A percentile compares a stretch with the other conserved stretches of the same genome.
Evolutionary conservation across 2,797 vertebrate species (phyloP).

Genomic region (Onychomys arenicola): DNA sequence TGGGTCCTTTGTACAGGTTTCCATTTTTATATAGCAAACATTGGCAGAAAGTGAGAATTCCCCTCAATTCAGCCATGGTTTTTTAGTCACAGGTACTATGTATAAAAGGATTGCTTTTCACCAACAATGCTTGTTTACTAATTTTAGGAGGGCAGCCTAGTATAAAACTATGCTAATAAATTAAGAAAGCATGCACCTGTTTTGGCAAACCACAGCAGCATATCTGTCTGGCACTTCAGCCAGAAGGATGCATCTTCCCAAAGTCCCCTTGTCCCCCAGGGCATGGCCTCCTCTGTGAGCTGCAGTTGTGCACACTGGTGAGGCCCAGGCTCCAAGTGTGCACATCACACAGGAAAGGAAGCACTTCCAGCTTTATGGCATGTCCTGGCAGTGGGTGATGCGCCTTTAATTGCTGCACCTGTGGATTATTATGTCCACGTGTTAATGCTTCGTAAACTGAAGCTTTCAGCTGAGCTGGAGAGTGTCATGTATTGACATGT

Average conservation of each 20-base stretch:
- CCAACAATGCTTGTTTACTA: no score
- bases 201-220: not conserved
- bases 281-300: not conserved
- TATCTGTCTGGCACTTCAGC: not conserved
- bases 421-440: not conserved
- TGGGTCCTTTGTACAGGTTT: not conserved
- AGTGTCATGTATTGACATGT: no score
- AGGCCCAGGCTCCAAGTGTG: not conserved
- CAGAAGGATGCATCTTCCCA: not conserved
- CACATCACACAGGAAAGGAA: fast-evolving
- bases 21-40: not conserved
- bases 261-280: not conserved
- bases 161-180: not conserved
- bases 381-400: fast-evolving
- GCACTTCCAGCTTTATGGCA: not conserved
- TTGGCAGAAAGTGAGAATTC: not conserved
- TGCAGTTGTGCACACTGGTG: fast-evolving
- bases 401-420: not conserved
- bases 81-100: not conserved
- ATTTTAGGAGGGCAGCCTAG: not conserved
- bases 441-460: not conserved
- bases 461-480: not conserved
- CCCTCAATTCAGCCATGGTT: not conserved
- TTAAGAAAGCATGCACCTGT: not conserved
- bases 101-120: not conserved